Conservation (phyloP, 2,113 vertebrate species). For the Pseudolaguvia tuberculata region DNA sequence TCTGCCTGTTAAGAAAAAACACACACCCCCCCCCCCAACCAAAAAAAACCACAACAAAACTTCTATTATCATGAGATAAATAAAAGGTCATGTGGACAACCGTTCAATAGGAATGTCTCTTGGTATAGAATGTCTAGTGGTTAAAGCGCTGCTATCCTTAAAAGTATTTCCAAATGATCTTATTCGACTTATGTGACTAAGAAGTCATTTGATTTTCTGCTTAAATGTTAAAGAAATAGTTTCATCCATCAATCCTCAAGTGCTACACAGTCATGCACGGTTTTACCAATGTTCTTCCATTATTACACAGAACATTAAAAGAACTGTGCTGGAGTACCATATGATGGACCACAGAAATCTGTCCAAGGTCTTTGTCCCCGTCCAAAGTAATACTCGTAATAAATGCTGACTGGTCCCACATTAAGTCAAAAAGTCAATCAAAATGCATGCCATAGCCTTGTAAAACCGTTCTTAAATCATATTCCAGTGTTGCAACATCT, state of each 20-base stretch:
- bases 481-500: constrained; percentile 11
- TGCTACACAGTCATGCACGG: constrained; percentile 14
- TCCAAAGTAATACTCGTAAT: constrained; percentile 27
- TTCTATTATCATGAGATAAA: constrained; percentile 19
- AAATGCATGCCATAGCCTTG: constrained; percentile 11
- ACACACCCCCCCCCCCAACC: too few species aligned
- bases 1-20: neutral
- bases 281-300: constrained; percentile 17
- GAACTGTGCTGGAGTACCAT: constrained; percentile 15
- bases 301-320: constrained; percentile 10
- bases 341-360: constrained; percentile 10
- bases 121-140: constrained; percentile 34
- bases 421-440: neutral
- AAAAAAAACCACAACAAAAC: neutral
- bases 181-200: neutral
- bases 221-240: constrained; percentile 31
- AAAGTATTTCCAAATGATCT: constrained; percentile 56
- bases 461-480: neutral
- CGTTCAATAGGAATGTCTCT: constrained; percentile 54
- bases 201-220: constrained; percentile 28
- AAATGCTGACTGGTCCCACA: neutral
- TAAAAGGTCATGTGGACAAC: constrained; percentile 29
- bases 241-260: constrained; percentile 2
- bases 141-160: constrained; percentile 51
- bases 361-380: constrained; percentile 5